Base-by-base conservation (phyloP, 2,113 vertebrate species). In the Scomber colias region DNA sequence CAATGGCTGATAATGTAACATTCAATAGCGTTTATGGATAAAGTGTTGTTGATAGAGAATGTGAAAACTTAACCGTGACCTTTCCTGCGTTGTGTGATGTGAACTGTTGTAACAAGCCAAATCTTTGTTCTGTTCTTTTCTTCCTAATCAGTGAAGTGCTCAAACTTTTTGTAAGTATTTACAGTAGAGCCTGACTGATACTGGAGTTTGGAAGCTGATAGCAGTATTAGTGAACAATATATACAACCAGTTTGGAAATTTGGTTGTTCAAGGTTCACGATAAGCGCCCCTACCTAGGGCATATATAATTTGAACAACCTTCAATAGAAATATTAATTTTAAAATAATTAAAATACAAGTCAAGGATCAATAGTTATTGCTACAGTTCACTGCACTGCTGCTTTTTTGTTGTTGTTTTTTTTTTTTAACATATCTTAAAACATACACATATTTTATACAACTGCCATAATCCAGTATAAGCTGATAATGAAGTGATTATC, bases 11-110 rank as follows among this genome's bases (percentile, higher is more conserved):
- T 83, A 81, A 56, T 81, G 11, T 81, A 74, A 89, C 83, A 49
- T 83, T 87, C 59, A 81, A 31, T 88, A 74, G 76, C 82, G 67
- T 78, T 79, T 54, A 82, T 75, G 50, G 71, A 72, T 79, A 77
- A 81, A 63, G 72, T 82, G 79, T 68, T 69, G 66, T 80, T 82
- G 76, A 73, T 71, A 79, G 11, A 49, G 53, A 75, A 55, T 19
- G 16, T 54, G 46, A 55, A 66, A 64, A 84, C 75, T 44, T 40
- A 81, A 62, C 64, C 24, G 11, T 73, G 86, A 83, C 88, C 82
- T 91, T 79, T 73, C 44, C n/a, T 7, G 40, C 54, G n/a, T 21
- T 45, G 11, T 75, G 63, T 64, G 51, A 71, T 59, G 57, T 71
- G 53, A 73, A 67, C 30, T 10, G 19, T 64, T 78, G 13, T 59